Evolutionary conservation across 2,113 vertebrate genomes (phyloP), one percentile per base, ranked within the genome.

Genomic region (Alosa alosa): DNA sequence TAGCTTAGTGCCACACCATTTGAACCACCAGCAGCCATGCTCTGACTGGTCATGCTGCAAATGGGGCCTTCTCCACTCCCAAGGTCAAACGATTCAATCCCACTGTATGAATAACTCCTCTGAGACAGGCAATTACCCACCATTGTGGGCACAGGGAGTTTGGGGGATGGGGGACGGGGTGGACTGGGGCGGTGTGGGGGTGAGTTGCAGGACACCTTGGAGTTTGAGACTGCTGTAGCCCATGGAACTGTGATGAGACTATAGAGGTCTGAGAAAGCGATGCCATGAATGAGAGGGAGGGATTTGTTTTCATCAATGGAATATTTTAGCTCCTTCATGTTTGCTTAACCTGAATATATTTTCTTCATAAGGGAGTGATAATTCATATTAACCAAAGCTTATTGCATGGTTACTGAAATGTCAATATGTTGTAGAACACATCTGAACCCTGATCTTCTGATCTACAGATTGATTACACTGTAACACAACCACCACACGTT

Each of bases 101-200:
- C 87, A 88, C 78, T 88, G 90, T 90, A 91, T 88, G 89, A 91
- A 92, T 91, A 93, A 90, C 88, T 84, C 84, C 47, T 84, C n/a
- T 83, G 88, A 89, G 88, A 86, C 91, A 93, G 93, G 92, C 91
- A 92, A 93, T 93, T 93, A 92, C 89, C 90, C 90, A 81, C 85
- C 86, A 90, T 88, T 83, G 82, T 31, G 88, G 88, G 90, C 88
- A 89, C 86, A 90, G 85, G 86, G 89, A 39, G 72, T 78, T 39
- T 78, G 72, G 72, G 36, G 72, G 31, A 78, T 39, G 72, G 72
- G 31, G 22, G 22, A 2, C 7, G 60, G 64, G 64, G 64, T 10
- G 25, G 8, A 9, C n/a, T 31, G 4, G n/a, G n/a, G n/a, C 7
- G 25, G 64, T n/a, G n/a, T 25, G 64, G 25, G 57, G 22, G 57